These are phyloP conservation scores for Silurus aristotelis DNA, from an alignment of 2,797 vertebrate species.

Conservation along the genomic window DNA sequence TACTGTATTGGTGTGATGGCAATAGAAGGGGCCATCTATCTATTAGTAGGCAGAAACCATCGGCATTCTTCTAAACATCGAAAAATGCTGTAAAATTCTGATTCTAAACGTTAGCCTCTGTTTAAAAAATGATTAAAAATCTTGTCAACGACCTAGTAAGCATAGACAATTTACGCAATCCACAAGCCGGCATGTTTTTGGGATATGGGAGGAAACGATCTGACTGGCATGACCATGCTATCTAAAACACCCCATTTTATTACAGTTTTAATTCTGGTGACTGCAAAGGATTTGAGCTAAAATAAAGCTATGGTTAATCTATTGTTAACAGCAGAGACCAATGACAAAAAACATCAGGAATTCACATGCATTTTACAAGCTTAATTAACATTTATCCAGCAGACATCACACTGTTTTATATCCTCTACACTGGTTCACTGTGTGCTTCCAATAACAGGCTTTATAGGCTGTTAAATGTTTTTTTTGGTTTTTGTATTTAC, in stretches of 20 bases:
- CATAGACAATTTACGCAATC: background rate
- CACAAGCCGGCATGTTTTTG: background rate
- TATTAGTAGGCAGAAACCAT: background rate
- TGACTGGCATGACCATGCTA: background rate
- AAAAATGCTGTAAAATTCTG: background rate
- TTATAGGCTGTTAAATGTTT: constrained; percentile 8
- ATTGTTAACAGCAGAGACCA: constrained; percentile 10
- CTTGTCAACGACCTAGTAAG: background rate
- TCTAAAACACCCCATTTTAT: background rate
- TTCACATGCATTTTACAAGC: background rate
- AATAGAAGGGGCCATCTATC: too few species aligned
- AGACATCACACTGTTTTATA: constrained; percentile 5
- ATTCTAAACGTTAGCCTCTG: background rate
- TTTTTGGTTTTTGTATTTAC: background rate
- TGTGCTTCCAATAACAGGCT: background rate
- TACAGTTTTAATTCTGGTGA: background rate
- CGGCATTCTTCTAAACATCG: background rate
- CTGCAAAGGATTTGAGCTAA: background rate
- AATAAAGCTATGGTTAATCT: constrained; percentile 8
- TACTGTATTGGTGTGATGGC: background rate
- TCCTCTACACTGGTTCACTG: background rate
- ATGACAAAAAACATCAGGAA: background rate
- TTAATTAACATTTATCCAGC: background rate
- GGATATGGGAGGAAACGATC: background rate
- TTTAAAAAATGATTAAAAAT: background rate